phyloP scores from a whole-genome alignment of 2,888 invertebrate species.

The Campoletis raptor region DNA sequence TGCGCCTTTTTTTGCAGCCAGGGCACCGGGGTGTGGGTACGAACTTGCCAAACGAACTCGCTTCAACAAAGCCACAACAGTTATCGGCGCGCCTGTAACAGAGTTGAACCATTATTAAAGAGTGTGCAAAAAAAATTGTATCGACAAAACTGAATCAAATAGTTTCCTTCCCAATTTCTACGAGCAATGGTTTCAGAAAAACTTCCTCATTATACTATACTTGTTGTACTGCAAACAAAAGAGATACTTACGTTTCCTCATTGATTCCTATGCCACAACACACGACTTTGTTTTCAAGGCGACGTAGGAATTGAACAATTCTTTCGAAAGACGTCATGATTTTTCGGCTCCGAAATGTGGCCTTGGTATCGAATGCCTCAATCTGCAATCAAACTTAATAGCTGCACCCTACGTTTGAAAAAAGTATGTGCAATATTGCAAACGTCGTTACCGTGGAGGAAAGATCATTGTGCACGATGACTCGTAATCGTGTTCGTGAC shows the following conservation, averaged over 20 bases:
- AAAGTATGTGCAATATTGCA: slow-evolving; percentile 8
- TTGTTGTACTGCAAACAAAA: slow-evolving; percentile 11
- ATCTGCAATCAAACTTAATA: slow-evolving; percentile 34
- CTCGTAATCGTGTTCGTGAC: slow-evolving; percentile 5
- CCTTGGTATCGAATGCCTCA: slow-evolving; percentile 28
- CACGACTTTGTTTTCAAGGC: slow-evolving; percentile 19
- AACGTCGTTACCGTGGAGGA: slow-evolving; percentile 35
- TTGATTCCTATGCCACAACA: slow-evolving; percentile 42
- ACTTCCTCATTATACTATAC: slow-evolving; percentile 5
- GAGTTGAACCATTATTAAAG: slow-evolving; percentile 16
- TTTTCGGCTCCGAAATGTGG: background rate
- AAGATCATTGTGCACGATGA: slow-evolving; percentile 46
- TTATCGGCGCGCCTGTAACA: slow-evolving; percentile 22
- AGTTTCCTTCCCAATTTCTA: background rate
- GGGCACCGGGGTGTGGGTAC: slow-evolving; percentile 42
- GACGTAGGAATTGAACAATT: slow-evolving; percentile 22
- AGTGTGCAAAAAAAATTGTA: slow-evolving; percentile 2
- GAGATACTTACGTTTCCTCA: slow-evolving; percentile 39
- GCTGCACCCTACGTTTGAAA: background rate
- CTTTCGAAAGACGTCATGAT: slow-evolving; percentile 35
- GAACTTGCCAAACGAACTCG: slow-evolving; percentile 26
- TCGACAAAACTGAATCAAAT: slow-evolving; percentile 19
- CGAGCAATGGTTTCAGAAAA: slow-evolving; percentile 11
- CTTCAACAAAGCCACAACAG: slow-evolving; percentile 20
- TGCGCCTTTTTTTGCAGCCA: slow-evolving; percentile 32